Percentiles rank a stretch among this genome's conserved stretches.
phyloP scores from a whole-genome alignment of 2,888 invertebrate genomes.

The Xanthia togata region DNA sequence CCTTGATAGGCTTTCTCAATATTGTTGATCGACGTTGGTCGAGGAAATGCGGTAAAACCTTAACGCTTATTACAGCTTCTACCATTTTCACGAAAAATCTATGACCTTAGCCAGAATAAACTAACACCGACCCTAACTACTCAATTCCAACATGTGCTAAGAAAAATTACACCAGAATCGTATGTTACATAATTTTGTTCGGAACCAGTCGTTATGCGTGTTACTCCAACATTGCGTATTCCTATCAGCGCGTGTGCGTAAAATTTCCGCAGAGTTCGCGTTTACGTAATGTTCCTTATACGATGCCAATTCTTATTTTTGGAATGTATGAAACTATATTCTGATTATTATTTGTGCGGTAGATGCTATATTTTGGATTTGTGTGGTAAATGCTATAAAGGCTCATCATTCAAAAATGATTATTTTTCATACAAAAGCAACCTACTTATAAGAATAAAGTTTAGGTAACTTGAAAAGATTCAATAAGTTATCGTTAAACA shows the following conservation, averaged over 20 bases:
- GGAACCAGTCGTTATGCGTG: conserved; percentile 47
- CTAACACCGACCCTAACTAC: conserved; percentile 4
- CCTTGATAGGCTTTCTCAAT: too few relatives aligned
- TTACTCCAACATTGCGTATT: conserved; percentile 61
- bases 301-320: conserved; percentile 51
- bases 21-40: neutral
- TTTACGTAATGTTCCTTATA: conserved; percentile 50
- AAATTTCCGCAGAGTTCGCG: conserved; percentile 64
- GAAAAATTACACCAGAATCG: conserved; percentile 44
- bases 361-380: conserved; percentile 12
- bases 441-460: neutral
- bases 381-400: neutral
- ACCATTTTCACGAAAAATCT: neutral
- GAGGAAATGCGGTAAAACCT: neutral
- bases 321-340: conserved; percentile 34
- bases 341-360: conserved; percentile 36
- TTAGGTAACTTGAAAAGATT: neutral
- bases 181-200: conserved; percentile 57
- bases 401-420: neutral
- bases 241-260: conserved; percentile 47
- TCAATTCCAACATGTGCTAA: conserved; percentile 42
- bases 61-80: too few relatives aligned
- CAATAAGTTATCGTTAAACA: too few relatives aligned
- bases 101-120: neutral
- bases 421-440: neutral